Conservation (phyloP, 1,140 invertebrate species). For the Aphelenchoides fujianensis region DNA sequence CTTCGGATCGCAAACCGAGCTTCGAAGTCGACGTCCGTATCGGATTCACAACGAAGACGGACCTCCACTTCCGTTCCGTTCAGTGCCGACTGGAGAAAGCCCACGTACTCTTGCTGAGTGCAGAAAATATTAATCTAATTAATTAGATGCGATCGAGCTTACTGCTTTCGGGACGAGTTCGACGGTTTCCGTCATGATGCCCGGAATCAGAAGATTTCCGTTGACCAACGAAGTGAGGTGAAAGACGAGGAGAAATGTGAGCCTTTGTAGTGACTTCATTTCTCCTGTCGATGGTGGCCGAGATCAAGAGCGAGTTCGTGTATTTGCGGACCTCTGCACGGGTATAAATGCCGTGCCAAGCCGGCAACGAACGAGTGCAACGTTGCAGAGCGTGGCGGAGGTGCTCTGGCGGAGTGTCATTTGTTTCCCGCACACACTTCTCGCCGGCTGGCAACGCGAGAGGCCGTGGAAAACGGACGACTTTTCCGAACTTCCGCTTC, state of each 20-base stretch:
- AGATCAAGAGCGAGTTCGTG: too few species aligned
- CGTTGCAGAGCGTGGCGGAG: neutral
- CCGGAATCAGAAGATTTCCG: slow-evolving; percentile 43
- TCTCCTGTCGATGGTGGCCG: too few species aligned
- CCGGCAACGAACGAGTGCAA: too few species aligned
- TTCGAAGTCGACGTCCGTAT: slow-evolving; percentile 42
- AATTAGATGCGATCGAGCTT: too few species aligned
- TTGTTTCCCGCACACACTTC: too few species aligned
- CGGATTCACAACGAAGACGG: slow-evolving; percentile 35
- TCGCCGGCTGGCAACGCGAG: too few species aligned
- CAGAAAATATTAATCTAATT: too few species aligned
- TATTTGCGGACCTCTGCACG: too few species aligned
- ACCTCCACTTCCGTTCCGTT: slow-evolving; percentile 60
- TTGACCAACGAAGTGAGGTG: neutral
- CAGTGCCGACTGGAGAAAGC: slow-evolving; percentile 59
- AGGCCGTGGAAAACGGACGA: too few species aligned
- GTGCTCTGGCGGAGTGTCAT: neutral
- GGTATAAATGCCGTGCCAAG: neutral
- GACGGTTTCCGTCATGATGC: slow-evolving; percentile 45
- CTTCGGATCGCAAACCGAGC: slow-evolving; percentile 56
- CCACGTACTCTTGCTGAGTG: slow-evolving; percentile 58
- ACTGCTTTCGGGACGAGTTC: slow-evolving; percentile 36
- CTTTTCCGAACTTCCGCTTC: too few species aligned
- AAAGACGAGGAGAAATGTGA: neutral
- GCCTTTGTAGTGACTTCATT: too few species aligned